phyloP scores from a whole-genome alignment of 2,797 vertebrate genomes.

The Sebastes cheni region DNA sequence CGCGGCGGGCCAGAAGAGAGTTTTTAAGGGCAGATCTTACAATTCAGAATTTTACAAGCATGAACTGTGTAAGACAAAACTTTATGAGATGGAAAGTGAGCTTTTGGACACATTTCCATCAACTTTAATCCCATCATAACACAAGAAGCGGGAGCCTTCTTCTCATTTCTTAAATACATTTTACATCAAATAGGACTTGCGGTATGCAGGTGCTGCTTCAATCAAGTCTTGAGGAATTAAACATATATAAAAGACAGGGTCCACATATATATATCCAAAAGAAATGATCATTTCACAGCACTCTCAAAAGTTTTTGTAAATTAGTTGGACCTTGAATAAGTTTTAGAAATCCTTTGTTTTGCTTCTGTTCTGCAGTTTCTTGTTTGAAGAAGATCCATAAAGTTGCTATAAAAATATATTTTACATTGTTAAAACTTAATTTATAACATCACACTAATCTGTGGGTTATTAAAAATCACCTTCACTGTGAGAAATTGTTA shows the following conservation, averaged over 20 bases:
- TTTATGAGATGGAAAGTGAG: neutral
- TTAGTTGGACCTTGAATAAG: neutral
- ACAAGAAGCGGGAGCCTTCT: neutral
- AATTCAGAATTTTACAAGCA: neutral
- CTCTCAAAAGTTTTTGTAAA: neutral
- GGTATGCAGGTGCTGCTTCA: neutral
- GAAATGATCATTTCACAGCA: neutral
- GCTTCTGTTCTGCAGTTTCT: neutral
- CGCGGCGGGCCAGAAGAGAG: neutral
- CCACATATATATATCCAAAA: neutral
- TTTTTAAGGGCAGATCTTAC: neutral
- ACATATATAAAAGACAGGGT: neutral
- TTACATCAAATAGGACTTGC: neutral
- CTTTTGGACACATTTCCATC: slow-evolving; percentile 1
- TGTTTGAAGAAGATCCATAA: neutral
- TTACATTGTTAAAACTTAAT: neutral
- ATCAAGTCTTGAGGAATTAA: neutral
- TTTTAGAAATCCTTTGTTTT: neutral
- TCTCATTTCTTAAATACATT: neutral
- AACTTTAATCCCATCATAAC: neutral
- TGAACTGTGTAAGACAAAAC: neutral
- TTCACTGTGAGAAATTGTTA: neutral
- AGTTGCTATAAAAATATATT: neutral
- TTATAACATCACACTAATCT: neutral
- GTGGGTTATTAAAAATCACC: neutral